Percentiles rank a stretch among this genome's conserved stretches.
These are phyloP conservation scores for Hemiscyllium ocellatum DNA, from an alignment of 2,113 vertebrate genomes.

Conservation along the genomic window DNA sequence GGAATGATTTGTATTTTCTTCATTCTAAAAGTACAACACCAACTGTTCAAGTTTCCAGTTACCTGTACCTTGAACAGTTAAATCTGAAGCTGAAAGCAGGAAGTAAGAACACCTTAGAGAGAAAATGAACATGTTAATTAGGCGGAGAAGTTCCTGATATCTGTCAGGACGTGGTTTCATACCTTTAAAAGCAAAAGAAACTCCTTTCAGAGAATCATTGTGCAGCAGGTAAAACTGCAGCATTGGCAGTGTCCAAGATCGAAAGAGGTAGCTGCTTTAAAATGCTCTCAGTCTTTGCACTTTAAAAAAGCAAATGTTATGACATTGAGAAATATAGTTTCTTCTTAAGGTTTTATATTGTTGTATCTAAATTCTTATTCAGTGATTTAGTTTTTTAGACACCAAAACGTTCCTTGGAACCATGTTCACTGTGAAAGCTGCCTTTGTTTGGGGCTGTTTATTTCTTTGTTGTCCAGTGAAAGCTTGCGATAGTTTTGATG, in stretches of 20 bases:
- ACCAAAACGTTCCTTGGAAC: background rate
- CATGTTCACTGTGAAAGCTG: background rate
- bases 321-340: no score
- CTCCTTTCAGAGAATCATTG: background rate
- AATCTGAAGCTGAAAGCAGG: background rate
- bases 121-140: background rate
- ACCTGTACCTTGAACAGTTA: background rate
- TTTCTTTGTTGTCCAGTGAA: background rate
- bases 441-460: background rate
- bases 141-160: background rate
- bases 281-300: no score
- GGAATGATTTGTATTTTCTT: background rate
- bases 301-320: background rate
- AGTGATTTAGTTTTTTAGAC: background rate
- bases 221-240: background rate
- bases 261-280: background rate
- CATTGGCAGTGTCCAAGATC: background rate
- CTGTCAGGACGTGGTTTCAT: background rate
- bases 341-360: background rate
- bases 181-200: background rate
- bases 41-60: background rate
- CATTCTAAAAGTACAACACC: background rate
- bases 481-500: conserved; percentile 51
- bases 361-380: background rate
- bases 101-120: background rate